A percentile compares a stretch with the other conserved stretches of the same genome.
Evolutionary conservation across 37 sponge, comb jelly and placozoan species (phyloP).

Genomic region (Ephydatia muelleri): DNA sequence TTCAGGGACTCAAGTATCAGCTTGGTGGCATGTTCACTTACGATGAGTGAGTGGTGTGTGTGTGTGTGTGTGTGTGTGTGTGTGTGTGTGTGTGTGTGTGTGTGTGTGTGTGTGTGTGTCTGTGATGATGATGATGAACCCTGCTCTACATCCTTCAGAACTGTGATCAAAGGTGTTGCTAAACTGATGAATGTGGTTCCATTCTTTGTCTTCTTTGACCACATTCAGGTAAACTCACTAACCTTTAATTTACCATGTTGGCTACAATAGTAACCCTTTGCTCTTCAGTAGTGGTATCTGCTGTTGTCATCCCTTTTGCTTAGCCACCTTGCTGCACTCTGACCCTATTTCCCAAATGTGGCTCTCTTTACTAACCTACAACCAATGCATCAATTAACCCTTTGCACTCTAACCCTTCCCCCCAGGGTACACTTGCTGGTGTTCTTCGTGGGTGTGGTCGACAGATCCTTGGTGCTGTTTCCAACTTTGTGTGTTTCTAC

Average conservation of each 20-base stretch:
- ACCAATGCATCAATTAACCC: not conserved
- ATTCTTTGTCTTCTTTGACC: conserved; percentile 21
- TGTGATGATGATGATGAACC: not conserved
- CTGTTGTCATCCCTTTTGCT: too few relatives aligned
- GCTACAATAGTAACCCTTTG: too few relatives aligned
- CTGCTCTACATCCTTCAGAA: not conserved
- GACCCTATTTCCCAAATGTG: not conserved
- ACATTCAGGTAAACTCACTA: not conserved
- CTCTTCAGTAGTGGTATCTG: too few relatives aligned
- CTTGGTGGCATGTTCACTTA: conserved; percentile 7
- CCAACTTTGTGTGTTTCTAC: conserved; percentile 39
- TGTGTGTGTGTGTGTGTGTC: too few relatives aligned
- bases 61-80: not conserved
- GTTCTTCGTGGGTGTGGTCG: conserved; percentile 51
- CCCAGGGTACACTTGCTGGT: conserved; percentile 36
- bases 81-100: too few relatives aligned
- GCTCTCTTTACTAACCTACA: not conserved
- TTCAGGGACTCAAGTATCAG: too few relatives aligned
- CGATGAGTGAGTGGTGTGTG: conserved; percentile 20
- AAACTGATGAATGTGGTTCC: not conserved
- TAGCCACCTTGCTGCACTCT: too few relatives aligned
- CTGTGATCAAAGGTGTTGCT: conserved; percentile 10
- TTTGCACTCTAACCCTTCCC: not conserved
- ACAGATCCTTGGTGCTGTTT: conserved; percentile 43
- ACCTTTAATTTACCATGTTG: too few relatives aligned